A percentile compares a stretch with the other conserved stretches of the same genome.
phyloP scores from a whole-genome alignment of 2,888 invertebrate genomes.

The Stenurella melanura region DNA sequence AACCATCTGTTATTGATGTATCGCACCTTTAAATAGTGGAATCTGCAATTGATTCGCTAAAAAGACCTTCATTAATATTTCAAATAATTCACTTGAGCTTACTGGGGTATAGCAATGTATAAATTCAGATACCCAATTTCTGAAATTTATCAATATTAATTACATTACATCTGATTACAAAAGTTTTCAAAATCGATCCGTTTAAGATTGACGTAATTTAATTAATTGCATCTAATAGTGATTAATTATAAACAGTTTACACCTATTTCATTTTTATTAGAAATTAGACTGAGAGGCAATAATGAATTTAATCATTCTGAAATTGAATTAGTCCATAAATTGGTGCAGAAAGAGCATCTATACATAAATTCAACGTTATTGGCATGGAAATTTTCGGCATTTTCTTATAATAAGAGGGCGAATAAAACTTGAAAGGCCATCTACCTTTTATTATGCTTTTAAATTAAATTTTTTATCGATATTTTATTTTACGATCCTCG shows the following conservation, averaged over 20 bases:
- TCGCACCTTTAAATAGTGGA: background rate
- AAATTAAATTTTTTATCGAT: slow-evolving; percentile 31
- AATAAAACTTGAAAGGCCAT: slow-evolving; percentile 20
- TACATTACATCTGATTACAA: background rate
- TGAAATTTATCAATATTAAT: background rate
- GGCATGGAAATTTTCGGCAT: slow-evolving; percentile 22
- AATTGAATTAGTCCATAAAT: background rate
- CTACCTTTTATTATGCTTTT: slow-evolving; percentile 32
- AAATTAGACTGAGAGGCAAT: background rate
- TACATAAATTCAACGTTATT: slow-evolving; percentile 17
- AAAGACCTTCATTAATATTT: background rate
- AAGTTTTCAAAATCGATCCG: background rate
- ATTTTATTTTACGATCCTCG: slow-evolving; percentile 26
- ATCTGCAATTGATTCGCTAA: background rate
- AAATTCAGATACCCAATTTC: background rate
- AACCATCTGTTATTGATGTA: too few relatives aligned
- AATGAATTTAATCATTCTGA: slow-evolving; percentile 18
- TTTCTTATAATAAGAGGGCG: slow-evolving; percentile 24
- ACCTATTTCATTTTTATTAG: background rate
- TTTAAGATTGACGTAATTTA: background rate
- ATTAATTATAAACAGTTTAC: slow-evolving; percentile 1
- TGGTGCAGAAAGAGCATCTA: background rate
- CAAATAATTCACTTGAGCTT: background rate
- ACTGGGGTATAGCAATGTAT: background rate
- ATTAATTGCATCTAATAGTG: background rate